Conservation (phyloP, 2,888 invertebrate species). For the Scaptomyza caliginosa region DNA sequence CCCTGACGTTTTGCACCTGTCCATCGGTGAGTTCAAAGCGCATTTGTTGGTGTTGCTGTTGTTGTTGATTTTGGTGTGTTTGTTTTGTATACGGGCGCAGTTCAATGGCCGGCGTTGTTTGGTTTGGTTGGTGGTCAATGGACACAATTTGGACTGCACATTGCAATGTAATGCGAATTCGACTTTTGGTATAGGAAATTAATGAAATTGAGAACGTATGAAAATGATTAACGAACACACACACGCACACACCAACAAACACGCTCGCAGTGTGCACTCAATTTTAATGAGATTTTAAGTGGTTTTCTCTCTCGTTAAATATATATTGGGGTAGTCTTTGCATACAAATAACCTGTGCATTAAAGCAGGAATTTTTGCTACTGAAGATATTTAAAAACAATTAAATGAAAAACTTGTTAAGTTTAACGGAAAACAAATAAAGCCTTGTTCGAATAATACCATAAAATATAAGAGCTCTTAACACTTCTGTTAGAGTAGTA, state of each 20-base stretch:
- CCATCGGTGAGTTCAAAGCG: conserved; percentile 49
- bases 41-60: conserved; percentile 27
- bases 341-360: not conserved
- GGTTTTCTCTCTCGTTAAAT: not conserved
- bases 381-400: not conserved
- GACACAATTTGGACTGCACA: conserved; percentile 18
- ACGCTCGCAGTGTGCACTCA: not conserved
- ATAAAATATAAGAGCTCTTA: too few relatives aligned
- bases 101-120: conserved; percentile 57
- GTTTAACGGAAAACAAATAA: too few relatives aligned
- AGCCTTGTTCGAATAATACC: too few relatives aligned
- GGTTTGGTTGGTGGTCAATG: conserved; percentile 24
- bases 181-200: conserved; percentile 36
- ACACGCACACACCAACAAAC: not conserved
- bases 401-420: too few relatives aligned
- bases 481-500: not conserved
- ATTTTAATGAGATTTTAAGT: conserved; percentile 29
- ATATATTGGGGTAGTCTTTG: conserved; percentile 17
- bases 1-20: conserved; percentile 66
- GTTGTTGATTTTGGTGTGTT: conserved; percentile 49
- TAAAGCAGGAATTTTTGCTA: not conserved
- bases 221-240: conserved; percentile 15
- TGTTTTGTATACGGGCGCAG: conserved; percentile 47
- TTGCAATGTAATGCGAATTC: conserved; percentile 3
- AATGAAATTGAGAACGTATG: conserved; percentile 38